phyloP scores from a whole-genome alignment of 92 coral and sea anemone genomes.

The Palythoa caribaeorum region DNA sequence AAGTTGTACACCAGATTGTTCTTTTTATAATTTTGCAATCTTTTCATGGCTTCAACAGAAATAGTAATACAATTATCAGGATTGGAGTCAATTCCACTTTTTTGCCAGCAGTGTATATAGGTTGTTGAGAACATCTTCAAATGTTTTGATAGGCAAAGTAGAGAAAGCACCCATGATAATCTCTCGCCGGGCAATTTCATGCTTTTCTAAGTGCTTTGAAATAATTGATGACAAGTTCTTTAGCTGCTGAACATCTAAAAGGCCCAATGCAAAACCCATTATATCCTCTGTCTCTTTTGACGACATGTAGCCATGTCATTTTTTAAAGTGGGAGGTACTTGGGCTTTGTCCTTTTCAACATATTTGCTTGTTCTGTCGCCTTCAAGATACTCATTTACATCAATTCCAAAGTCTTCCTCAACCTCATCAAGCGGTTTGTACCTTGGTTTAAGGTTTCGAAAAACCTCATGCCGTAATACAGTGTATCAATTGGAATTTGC shows the following conservation, averaged over 20 bases:
- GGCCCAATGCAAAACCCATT: not conserved
- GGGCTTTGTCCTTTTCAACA: not conserved
- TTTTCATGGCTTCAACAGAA: slow-evolving; percentile 57
- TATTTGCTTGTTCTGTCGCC: not conserved
- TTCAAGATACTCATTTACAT: not conserved
- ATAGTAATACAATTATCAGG: slow-evolving; percentile 51
- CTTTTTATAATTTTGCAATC: slow-evolving; percentile 40
- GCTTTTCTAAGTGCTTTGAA: not conserved
- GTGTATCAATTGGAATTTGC: not conserved
- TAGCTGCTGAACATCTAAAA: not conserved
- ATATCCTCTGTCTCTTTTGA: not conserved
- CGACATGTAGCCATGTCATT: slow-evolving; percentile 11
- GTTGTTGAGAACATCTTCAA: not conserved
- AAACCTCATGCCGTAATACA: slow-evolving; percentile 17
- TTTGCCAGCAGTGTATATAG: slow-evolving; percentile 32
- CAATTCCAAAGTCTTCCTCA: slow-evolving; percentile 4
- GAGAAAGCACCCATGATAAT: not conserved
- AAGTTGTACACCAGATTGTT: slow-evolving; percentile 66
- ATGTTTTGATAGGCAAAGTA: not conserved
- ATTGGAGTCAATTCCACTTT: slow-evolving; percentile 44
- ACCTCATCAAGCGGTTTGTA: not conserved
- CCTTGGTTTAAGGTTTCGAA: slow-evolving; percentile 5
- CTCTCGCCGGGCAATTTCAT: not conserved
- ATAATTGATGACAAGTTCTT: not conserved
- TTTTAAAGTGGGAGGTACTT: slow-evolving; percentile 14